These are phyloP conservation scores for Brenthis hecate DNA, from an alignment of 2,888 invertebrate genomes.

Conservation along the genomic window DNA sequence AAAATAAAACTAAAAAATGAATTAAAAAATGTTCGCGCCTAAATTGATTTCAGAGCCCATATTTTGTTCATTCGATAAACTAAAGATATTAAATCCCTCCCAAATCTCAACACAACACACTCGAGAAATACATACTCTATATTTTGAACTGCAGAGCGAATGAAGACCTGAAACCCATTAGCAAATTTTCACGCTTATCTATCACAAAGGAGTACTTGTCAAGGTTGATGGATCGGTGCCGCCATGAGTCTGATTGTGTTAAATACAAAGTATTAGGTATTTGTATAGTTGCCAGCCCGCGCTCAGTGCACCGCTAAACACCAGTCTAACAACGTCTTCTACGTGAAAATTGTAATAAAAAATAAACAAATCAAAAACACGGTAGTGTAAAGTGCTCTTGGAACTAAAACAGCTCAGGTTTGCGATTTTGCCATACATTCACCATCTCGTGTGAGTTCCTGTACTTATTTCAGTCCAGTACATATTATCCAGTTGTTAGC, in stretches of 20 bases:
- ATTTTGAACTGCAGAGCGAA: too few species aligned
- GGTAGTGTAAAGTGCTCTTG: neutral
- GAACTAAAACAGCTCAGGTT: slow-evolving; percentile 32
- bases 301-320: slow-evolving; percentile 53
- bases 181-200: slow-evolving; percentile 21
- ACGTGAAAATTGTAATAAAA: slow-evolving; percentile 6
- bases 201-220: slow-evolving; percentile 20
- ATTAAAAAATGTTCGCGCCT: too few species aligned
- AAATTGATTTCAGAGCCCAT: too few species aligned
- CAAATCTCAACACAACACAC: too few species aligned
- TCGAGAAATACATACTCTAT: too few species aligned
- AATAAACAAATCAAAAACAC: slow-evolving; percentile 1
- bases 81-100: too few species aligned
- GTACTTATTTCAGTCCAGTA: slow-evolving; percentile 14
- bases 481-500: slow-evolving; percentile 35
- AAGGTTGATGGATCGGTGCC: slow-evolving; percentile 52
- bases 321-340: slow-evolving; percentile 60
- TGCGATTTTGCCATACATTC: slow-evolving; percentile 43
- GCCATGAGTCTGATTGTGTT: slow-evolving; percentile 52
- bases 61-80: too few species aligned
- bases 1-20: too few species aligned
- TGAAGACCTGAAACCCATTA: slow-evolving; percentile 4
- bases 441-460: slow-evolving; percentile 34
- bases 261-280: slow-evolving; percentile 61
- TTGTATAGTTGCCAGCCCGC: slow-evolving; percentile 59